Evolutionary conservation across 2,888 invertebrate species (phyloP).

Genomic region (Microplitis deprimator): DNA sequence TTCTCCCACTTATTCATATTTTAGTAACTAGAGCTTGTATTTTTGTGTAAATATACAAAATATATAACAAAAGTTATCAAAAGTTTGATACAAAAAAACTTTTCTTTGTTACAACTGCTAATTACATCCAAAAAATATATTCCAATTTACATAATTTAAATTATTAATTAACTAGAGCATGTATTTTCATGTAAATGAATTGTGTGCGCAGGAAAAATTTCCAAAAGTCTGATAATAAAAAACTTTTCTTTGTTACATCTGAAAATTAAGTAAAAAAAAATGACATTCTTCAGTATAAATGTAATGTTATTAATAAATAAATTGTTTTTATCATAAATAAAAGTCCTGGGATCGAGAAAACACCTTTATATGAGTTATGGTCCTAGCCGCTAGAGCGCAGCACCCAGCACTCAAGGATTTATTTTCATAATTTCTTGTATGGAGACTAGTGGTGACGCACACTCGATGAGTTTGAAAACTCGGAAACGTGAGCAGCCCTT

Average conservation of each 20-base stretch:
- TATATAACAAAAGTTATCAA: not conserved
- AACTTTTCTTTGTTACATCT: not conserved
- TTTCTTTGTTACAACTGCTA: not conserved
- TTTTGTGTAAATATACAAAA: not conserved
- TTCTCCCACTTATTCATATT: not conserved
- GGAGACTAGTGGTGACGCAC: not conserved
- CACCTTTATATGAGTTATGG: not conserved
- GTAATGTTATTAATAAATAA: not conserved
- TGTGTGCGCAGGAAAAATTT: not conserved
- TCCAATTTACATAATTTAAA: not conserved
- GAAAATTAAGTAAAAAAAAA: not conserved
- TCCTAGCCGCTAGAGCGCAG: not conserved
- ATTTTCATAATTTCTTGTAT: not conserved
- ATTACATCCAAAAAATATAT: not conserved
- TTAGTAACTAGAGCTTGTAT: not conserved
- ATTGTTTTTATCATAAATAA: not conserved
- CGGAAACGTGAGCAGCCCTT: not conserved
- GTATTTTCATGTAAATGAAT: not conserved
- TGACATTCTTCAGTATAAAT: not conserved
- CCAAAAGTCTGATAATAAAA: not conserved
- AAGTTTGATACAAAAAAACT: not conserved
- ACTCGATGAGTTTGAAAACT: not conserved
- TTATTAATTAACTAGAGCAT: not conserved
- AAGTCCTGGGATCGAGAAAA: not conserved
- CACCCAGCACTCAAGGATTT: not conserved